Base-by-base conservation (phyloP, 1,140 invertebrate species). In the Eciton burchellii region DNA sequence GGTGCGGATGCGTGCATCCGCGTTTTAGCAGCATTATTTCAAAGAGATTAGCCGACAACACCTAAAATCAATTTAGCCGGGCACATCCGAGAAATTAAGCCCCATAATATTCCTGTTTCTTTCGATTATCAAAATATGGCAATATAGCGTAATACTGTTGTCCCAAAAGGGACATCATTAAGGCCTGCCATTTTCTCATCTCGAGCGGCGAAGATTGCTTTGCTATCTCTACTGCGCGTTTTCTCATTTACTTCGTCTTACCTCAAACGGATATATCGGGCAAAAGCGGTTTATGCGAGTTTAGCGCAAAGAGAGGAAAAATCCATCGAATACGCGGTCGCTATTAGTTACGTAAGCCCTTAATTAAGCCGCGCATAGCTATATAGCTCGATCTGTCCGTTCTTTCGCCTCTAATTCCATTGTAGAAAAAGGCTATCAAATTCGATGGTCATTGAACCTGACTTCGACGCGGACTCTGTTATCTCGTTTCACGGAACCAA, bases 341-440 rank as follows among this genome's bases (percentile, higher is more conserved):
- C 73, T 76, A 76, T 79, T 79, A 79, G 74, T 79, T 79, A 79
- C 74, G 63, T 79, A 79, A 79, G 74, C 49, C 43, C 63, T 79
- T 79, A 70, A 79, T 79, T 79, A 66, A 29, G 49, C 63, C 8
- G 29, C 62, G 41, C 47, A 24, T 70, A 35, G 2, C 35, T 35
- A 70, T 47, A 79, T 45, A 79, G n/a, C n/a, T 77, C 29, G 45
- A 45, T 45, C 29, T 45, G 49, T n/a, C 21, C 49, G 47, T 21
- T 43, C 47, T 35, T 65, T 76, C 59, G 59, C 65, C 59, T 56
- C 41, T 68, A 79, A 65, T 45, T 68, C 16, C 12, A 3, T 66
- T 74, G 43, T 24, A 63, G 43, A 70, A 45, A 59, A 56, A 68
- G 35, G 35, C 62, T 68, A 68, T 77, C 62, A 77, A 77, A 68